Evolutionary conservation across 2,888 invertebrate species (phyloP).

Genomic region (Celastrina argiolus): DNA sequence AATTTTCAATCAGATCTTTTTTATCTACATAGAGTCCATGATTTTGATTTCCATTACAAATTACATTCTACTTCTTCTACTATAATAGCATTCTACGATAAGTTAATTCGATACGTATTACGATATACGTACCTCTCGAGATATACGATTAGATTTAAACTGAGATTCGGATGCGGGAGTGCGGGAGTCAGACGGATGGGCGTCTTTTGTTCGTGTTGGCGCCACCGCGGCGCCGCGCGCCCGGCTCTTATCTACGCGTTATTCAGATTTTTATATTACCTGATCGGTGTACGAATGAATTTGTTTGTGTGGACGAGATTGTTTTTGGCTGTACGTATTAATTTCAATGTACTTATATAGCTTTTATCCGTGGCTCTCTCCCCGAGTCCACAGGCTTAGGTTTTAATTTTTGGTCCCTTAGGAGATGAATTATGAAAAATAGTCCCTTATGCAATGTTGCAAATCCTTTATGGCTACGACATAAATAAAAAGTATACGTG

Average conservation of each 20-base stretch:
- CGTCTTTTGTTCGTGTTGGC: conserved; percentile 46
- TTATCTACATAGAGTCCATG: neutral
- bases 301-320: conserved; percentile 11
- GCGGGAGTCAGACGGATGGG: conserved; percentile 49
- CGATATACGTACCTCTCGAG: neutral
- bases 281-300: neutral
- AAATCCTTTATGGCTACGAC: too few relatives aligned
- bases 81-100: neutral
- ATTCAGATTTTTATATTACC: conserved; percentile 39
- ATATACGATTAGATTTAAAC: conserved; percentile 33
- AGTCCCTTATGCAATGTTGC: too few relatives aligned
- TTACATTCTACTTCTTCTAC: too few relatives aligned
- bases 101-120: neutral
- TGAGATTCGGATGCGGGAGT: conserved; percentile 30
- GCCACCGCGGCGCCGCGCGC: conserved; percentile 47
- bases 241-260: conserved; percentile 39
- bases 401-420: too few relatives aligned
- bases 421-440: too few relatives aligned
- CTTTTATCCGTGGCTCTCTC: too few relatives aligned
- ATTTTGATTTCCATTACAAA: neutral
- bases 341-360: too few relatives aligned
- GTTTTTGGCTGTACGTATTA: neutral
- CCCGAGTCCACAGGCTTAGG: too few relatives aligned
- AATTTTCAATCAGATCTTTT: too few relatives aligned
- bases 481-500: too few relatives aligned